Base-by-base conservation (phyloP, 2,888 invertebrate genomes). In the Apotomis turbidana region DNA sequence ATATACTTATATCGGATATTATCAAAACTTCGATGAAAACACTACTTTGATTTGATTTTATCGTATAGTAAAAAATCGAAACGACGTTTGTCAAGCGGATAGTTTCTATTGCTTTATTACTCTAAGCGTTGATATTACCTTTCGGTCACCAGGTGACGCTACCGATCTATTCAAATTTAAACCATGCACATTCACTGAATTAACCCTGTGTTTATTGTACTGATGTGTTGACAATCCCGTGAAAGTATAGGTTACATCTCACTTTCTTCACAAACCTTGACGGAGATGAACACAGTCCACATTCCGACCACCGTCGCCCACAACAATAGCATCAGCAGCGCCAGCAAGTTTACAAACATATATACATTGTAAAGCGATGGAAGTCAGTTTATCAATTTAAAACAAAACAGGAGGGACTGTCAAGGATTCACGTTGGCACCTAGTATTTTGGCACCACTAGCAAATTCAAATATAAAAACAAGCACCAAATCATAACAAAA, bases 391-490 rank as follows among this genome's bases (percentile, higher is more conserved):
- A 62, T 60, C 52, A 69, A 61, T 70, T 57, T 12, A 58, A 73
- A 73, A 66, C 46, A 13, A 69, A 69, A 64, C 58, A 58, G 71
- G 67, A 68, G 51, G 70, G 73, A 72, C 73, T 55, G 38, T 76
- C 71, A 78, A 79, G 78, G 77, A 78, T 80, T 80, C 75, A 78
- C 76, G 75, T 91, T 91, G 91, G 90, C 91, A 91, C 91, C 91
- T 87, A 79, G 77, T 78, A 81, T 84, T 82, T 91, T 91, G 92
- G 91, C 92, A 91, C 90, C 91, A 81, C 87, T 87, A 88, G 86
- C 74, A 76, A 81, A 80, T 75, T 78, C 74, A 76, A 78, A 78
- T 81, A 84, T 83, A 81, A 82, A 80, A 83, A 84, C 81, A 79
- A 88, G 89, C 90, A 90, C 90, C 90, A 83, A 83, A 83, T 79